Conservation (phyloP, 2,797 vertebrate species). For the Bryconaethiops microstoma region DNA sequence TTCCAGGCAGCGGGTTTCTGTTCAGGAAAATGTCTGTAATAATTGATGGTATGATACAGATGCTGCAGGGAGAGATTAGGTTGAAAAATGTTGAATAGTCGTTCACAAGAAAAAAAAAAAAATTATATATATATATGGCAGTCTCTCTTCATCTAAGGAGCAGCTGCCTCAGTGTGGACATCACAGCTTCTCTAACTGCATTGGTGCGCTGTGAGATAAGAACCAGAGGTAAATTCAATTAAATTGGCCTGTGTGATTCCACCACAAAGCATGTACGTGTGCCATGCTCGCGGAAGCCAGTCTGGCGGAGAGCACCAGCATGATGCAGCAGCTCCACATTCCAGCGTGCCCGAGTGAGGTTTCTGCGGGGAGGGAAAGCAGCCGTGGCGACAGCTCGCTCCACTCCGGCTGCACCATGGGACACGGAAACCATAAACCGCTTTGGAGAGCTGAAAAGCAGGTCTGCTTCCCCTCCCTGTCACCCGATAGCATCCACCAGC, state of each 20-base stretch:
- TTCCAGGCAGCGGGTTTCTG: not conserved
- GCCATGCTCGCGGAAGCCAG: constrained; percentile 27
- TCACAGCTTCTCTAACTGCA: not conserved
- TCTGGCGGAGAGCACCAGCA: constrained; percentile 5
- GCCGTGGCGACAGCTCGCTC: constrained; percentile 21
- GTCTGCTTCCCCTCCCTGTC: constrained; percentile 32
- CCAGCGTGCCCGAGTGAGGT: constrained; percentile 22
- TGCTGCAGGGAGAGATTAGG: not conserved
- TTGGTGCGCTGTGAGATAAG: constrained; percentile 18
- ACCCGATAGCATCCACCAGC: constrained; percentile 40
- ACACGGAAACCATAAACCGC: constrained; percentile 48
- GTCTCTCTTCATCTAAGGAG: not conserved
- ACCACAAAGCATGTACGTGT: not conserved
- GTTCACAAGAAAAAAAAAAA: not conserved
- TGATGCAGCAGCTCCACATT: constrained; percentile 37
- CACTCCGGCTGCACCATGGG: constrained; percentile 21
- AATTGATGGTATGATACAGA: not conserved
- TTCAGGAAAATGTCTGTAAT: not conserved
- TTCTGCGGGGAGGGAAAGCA: constrained; percentile 41
- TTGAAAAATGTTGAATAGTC: not conserved
- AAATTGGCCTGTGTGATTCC: constrained; percentile 27
- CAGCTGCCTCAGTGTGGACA: not conserved
- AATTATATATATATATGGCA: not conserved
- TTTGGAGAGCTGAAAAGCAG: constrained; percentile 47
- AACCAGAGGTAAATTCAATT: not conserved